These are phyloP conservation scores for Phrynocephalus forsythii DNA, from an alignment of 2,797 vertebrate genomes.

Conservation along the genomic window DNA sequence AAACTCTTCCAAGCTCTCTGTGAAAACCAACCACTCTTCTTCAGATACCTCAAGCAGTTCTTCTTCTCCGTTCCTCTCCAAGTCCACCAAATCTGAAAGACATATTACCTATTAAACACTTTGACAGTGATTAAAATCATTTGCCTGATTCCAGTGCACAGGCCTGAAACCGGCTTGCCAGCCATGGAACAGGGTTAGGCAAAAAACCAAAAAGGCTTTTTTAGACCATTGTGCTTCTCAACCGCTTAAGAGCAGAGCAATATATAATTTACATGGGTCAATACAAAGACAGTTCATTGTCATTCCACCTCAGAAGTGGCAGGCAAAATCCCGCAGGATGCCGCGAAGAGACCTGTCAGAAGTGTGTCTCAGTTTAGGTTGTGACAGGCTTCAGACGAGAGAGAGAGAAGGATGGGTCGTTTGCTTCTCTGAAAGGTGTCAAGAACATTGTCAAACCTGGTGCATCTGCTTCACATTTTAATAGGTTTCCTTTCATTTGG, in stretches of 20 bases:
- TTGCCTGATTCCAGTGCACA: not conserved
- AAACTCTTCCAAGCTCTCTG: no score
- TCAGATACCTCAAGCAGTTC: no score
- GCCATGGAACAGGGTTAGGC: not conserved
- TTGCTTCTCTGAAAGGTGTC: not conserved
- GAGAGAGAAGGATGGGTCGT: not conserved
- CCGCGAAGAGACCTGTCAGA: not conserved
- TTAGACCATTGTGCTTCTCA: not conserved
- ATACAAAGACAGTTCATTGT: not conserved
- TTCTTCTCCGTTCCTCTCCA: no score
- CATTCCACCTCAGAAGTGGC: not conserved
- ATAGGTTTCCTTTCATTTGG: not conserved
- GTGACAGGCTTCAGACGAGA: slow-evolving; percentile 2
- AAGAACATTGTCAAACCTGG: not conserved
- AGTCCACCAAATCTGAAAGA: no score
- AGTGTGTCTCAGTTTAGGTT: not conserved
- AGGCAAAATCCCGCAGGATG: not conserved
- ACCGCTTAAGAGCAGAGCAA: not conserved
- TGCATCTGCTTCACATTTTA: slow-evolving; percentile 7
- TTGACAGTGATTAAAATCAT: no score
- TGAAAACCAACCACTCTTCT: no score
- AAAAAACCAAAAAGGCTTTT: not conserved
- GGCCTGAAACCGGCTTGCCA: not conserved
- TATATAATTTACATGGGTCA: slow-evolving; percentile 13
- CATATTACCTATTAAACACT: no score